These are phyloP conservation scores for Syngnathus scovelli DNA, from an alignment of 2,113 vertebrate genomes.

Conservation along the genomic window DNA sequence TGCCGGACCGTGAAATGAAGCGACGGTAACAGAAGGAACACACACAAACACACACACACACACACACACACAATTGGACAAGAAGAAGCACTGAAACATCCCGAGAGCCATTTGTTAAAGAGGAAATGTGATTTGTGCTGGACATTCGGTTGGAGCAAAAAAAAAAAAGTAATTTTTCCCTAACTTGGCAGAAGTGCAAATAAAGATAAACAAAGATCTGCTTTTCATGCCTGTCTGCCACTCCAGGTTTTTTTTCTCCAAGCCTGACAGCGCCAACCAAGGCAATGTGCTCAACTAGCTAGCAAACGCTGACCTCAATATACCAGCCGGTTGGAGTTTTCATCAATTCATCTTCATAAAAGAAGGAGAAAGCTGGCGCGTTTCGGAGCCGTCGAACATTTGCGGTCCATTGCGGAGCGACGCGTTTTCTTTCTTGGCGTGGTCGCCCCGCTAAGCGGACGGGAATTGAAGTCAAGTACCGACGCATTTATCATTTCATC, in stretches of 20 bases:
- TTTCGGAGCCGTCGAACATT: slow-evolving; percentile 44
- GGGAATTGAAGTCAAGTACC: slow-evolving; percentile 7
- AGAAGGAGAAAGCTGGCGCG: slow-evolving; percentile 36
- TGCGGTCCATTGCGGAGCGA: slow-evolving; percentile 2
- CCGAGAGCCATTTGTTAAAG: slow-evolving; percentile 37
- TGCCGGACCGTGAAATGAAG: slow-evolving; percentile 76
- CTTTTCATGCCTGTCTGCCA: slow-evolving; percentile 18
- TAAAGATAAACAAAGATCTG: slow-evolving; percentile 37
- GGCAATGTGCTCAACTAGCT: slow-evolving; percentile 14
- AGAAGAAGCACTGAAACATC: slow-evolving; percentile 26
- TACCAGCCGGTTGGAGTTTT: slow-evolving; percentile 50
- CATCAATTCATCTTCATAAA: slow-evolving; percentile 69
- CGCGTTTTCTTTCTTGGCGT: neutral
- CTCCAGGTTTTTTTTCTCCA: slow-evolving; percentile 26
- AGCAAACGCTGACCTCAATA: slow-evolving; percentile 63
- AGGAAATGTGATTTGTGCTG: slow-evolving; percentile 33
- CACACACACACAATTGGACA: slow-evolving; percentile 13
- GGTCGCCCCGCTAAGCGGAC: neutral
- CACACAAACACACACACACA: slow-evolving; percentile 35
- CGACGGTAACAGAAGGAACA: slow-evolving; percentile 66
- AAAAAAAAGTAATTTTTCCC: slow-evolving; percentile 16
- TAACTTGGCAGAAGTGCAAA: slow-evolving; percentile 28
- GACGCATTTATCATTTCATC: neutral
- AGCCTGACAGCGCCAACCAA: slow-evolving; percentile 16
- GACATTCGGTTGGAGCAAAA: slow-evolving; percentile 19